These are phyloP conservation scores for Aphelocoma coerulescens DNA, from an alignment of 2,113 vertebrate species.

Conservation along the genomic window DNA sequence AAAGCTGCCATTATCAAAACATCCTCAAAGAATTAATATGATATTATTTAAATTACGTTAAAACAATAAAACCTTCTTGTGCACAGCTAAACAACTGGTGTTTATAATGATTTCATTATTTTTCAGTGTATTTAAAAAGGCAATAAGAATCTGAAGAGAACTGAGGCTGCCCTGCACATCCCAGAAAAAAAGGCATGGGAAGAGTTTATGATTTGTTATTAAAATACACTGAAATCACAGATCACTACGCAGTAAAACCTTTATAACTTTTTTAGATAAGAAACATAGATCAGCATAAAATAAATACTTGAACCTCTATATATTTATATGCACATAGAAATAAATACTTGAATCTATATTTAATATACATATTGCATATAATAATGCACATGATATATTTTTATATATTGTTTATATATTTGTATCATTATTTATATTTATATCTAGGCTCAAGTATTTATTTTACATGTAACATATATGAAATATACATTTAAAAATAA, in stretches of 20 bases:
- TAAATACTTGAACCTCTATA: not conserved
- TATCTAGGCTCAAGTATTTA: not conserved
- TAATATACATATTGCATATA: not conserved
- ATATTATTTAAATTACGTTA: rapidly evolving
- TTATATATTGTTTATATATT: not conserved
- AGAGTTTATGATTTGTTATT: not conserved
- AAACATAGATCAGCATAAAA: not conserved
- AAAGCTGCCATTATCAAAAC: not conserved
- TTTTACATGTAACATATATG: not conserved
- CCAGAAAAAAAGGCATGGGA: not conserved
- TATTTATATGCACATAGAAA: not conserved
- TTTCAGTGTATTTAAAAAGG: not conserved
- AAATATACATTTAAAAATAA: not conserved
- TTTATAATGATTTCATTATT: not conserved
- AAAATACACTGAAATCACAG: not conserved
- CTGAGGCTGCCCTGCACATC: not conserved
- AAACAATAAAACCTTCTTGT: not conserved
- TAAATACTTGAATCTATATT: not conserved
- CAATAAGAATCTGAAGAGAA: not conserved
- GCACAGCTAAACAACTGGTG: not conserved
- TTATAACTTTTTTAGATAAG: not conserved
- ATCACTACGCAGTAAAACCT: not conserved
- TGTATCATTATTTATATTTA: not conserved
- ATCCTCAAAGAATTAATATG: not conserved
- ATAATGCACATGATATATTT: not conserved